phyloP scores from a whole-genome alignment of 2,797 vertebrate genomes.

The Onychomys arenicola region DNA sequence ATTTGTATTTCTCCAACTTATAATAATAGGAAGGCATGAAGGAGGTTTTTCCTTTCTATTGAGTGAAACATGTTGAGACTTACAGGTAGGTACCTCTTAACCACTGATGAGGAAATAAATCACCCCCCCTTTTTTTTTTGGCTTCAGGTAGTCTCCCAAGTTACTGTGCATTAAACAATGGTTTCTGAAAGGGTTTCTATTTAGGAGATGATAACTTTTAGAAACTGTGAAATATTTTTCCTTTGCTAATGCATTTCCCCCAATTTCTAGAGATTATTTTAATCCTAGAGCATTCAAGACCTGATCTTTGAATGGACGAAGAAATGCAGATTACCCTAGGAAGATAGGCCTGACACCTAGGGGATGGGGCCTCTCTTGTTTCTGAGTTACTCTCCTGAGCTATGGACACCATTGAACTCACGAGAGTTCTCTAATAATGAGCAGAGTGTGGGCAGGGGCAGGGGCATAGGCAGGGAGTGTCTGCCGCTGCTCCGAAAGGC shows the following conservation, averaged over 20 bases:
- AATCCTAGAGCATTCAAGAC: not conserved
- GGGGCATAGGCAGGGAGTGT: not conserved
- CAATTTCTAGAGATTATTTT: conserved; percentile 42
- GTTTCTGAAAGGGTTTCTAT: not conserved
- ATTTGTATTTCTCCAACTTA: conserved; percentile 4
- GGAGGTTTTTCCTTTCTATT: conserved; percentile 37
- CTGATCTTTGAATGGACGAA: not conserved
- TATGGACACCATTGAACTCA: not conserved
- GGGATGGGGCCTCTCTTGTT: conserved; percentile 1
- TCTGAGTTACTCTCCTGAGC: conserved; percentile 31
- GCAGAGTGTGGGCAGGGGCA: not conserved
- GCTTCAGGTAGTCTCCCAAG: not conserved
- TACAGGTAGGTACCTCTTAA: not conserved
- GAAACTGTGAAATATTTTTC: not conserved
- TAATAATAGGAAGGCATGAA: conserved; percentile 11
- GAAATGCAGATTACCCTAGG: not conserved
- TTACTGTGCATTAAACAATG: not conserved
- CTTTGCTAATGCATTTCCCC: not conserved
- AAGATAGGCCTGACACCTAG: not conserved
- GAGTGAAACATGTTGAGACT: not conserved
- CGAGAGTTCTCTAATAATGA: conserved; percentile 6
- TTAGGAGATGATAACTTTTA: conserved; percentile 21
- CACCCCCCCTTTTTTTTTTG: not conserved
- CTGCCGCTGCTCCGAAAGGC: conserved; percentile 26
- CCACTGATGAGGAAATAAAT: not conserved